Evolutionary conservation across 2,113 vertebrate species (phyloP), one percentile per base, ranked within the genome.

Genomic region (Colinus virginianus): DNA sequence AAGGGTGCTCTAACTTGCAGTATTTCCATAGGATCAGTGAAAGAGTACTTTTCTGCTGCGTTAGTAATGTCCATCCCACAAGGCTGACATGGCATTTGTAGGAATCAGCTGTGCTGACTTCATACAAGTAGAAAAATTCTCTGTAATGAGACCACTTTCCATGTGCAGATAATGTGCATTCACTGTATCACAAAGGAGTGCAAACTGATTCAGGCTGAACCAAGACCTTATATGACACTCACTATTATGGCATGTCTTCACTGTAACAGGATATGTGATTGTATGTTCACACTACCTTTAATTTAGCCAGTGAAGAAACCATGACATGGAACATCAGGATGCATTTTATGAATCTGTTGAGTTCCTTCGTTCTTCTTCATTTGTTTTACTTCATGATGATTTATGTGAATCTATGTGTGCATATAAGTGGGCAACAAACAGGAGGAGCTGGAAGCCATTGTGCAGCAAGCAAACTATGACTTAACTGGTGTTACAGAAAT

Each of bases 181-280:
- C 3, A 21, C 64, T 85, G 78, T 63, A 74, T 78, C 84, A 55
- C 84, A 88, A 71, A 92, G 75, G 75, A 85, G 72, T 53, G 76
- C 64, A 67, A 95, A 95, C 92, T 94, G 91, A 95, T 94, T 90
- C 94, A 81, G 90, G 81, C 55, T 83, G 78, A 95, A 94, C 87
- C 84, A 76, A 77, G 91, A 86, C 82, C 89, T 87, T 85, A 68
- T 87, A 81, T 90, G 89, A 84, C 90, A 92, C 86, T 96, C 90
- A 87, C 95, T 93, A 95, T 93, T 92, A 90, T 0, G 23, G 82
- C 91, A 46, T 71, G 77, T 75, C 90, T 93, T 15, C 51, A 7
- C 56, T 84, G 34, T 67, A 43, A 91, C 43, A 70, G 70, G 83
- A 88, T 88, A 86, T 81, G 92, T 91, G 95, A 93, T 90, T 94